A percentile compares a stretch with the other conserved stretches of the same genome.
phyloP scores from a whole-genome alignment of 2,797 vertebrate genomes.

The Channallabes apus region DNA sequence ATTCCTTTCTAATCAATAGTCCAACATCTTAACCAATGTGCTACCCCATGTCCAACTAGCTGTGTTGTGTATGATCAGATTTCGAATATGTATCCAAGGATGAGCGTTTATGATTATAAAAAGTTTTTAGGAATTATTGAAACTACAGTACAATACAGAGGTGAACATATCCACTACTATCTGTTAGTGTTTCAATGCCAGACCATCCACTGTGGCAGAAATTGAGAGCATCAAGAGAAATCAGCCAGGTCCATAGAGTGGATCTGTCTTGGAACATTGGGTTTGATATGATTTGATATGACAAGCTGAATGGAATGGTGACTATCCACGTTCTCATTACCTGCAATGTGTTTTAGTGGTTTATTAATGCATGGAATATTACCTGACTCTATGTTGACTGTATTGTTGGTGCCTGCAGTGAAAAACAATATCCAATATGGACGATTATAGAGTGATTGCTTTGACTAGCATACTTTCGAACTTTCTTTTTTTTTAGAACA shows the following conservation, averaged over 20 bases:
- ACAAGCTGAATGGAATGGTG: not conserved
- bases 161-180: not conserved
- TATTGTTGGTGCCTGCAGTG: too few species aligned
- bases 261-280: not conserved
- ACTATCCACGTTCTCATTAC: not conserved
- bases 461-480: too few species aligned
- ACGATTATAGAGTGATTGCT: too few species aligned
- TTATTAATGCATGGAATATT: too few species aligned
- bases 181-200: not conserved
- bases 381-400: too few species aligned
- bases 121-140: not conserved
- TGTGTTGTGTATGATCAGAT: not conserved
- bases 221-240: not conserved
- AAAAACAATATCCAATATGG: too few species aligned
- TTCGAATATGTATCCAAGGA: not conserved
- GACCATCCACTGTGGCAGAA: not conserved
- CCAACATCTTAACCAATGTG: too few species aligned
- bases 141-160: not conserved
- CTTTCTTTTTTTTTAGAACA: too few species aligned
- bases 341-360: too few species aligned
- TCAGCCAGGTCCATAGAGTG: too few species aligned
- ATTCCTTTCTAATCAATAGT: too few species aligned
- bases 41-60: not conserved
- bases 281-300: too few species aligned
- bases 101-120: not conserved